Evolutionary conservation across 2,797 vertebrate genomes (phyloP), one percentile per base, ranked within the genome.

Genomic region (Microtus agrestis): DNA sequence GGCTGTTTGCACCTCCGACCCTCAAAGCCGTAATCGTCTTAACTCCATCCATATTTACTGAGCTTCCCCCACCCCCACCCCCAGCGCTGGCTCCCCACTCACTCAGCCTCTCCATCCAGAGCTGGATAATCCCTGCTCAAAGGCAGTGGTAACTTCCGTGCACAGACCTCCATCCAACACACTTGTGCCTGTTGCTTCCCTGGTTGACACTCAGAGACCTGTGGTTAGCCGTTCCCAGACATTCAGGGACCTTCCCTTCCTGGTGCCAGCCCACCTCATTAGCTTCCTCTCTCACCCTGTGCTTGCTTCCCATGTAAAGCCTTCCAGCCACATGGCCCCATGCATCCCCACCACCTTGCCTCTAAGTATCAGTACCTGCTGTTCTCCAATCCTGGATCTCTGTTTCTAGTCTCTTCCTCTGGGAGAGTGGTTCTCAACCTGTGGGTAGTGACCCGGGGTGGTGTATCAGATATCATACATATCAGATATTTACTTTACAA

Each of bases 21-120:
- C 81, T 78, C 25, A 84, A 88, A 40, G 23, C 89, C 8, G 2
- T 81, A 78, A 91, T 78, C 89, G 0, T 23, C 95, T 95, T 85
- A 93, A 12, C 79, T 87, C 82, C n/a, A 89, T 87, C 76, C 80
- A 13, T 74, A 80, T 92, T 91, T 91, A 61, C 96, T 93, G 76
- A 95, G 27, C 11, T 34, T 51, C 40, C 84, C 91, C 48, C 87
- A 21, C 19, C 19, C 17, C 54, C 54, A 6, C 54, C 5, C 54
- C 54, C 40, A 95, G 89, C 0, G 65, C 85, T 40, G 54, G 61
- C 85, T 86, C 74, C 40, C 80, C 23, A 0, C 69, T 84, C 56
- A 56, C 63, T 87, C 56, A 89, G 91, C 81, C 2, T 89, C 93
- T 96, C 92, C 2, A 23, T 81, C 40, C 17, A 78, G 86, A 65